Conservation (phyloP, 2,113 vertebrate species). For the Panthera leo region DNA sequence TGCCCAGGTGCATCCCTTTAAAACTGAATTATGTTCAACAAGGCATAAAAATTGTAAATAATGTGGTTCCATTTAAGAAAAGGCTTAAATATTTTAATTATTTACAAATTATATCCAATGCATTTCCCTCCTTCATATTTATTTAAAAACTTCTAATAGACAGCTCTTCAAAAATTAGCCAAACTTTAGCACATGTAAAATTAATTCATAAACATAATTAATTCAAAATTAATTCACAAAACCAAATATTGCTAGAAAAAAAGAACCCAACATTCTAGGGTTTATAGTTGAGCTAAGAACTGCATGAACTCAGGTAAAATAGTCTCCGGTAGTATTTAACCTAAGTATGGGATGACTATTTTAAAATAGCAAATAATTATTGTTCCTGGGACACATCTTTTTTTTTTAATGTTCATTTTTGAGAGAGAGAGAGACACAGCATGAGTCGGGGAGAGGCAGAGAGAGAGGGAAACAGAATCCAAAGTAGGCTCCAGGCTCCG, state of each 20-base stretch:
- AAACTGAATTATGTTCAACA: neutral
- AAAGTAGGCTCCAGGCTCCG: too few relatives aligned
- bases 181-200: neutral
- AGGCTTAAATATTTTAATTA: neutral
- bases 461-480: too few relatives aligned
- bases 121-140: neutral
- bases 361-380: neutral
- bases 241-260: neutral
- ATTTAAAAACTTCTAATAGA: neutral
- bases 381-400: neutral
- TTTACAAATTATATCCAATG: neutral
- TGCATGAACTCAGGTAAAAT: neutral
- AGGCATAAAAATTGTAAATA: neutral
- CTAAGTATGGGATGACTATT: neutral
- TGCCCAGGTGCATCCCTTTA: neutral
- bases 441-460: too few relatives aligned
- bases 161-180: neutral
- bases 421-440: too few relatives aligned
- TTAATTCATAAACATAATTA: neutral
- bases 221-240: too few relatives aligned
- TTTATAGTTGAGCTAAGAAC: neutral
- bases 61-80: neutral
- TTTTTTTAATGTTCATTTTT: neutral
- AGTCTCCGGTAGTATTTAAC: neutral
- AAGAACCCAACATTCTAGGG: neutral